Base-by-base conservation (phyloP, 2,888 invertebrate species). In the Alcis repandata region DNA sequence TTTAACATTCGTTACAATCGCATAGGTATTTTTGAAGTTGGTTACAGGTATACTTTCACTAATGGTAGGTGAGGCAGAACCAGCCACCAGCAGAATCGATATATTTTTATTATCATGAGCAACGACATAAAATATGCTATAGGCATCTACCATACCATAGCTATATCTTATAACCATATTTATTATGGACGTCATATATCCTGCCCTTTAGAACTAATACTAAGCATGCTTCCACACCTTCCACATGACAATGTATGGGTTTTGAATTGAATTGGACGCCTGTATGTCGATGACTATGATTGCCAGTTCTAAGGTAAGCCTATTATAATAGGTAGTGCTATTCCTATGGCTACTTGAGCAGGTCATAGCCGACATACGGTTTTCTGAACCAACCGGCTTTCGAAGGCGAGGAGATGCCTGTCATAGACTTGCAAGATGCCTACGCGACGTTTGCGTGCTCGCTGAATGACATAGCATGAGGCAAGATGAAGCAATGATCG, bases 371-470 rank as follows among this genome's bases (percentile, higher is more conserved):
- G n/a, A 45, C 7, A 15, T 22, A 22, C 22, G n/a, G 54, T 58
- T 22, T 22, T 40, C n/a, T 4, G n/a, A 41, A 7, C 10, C 0
- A 19, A 38, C n/a, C 22, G 13, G 20, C 9, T 7, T 20, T 10
- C 36, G 9, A 36, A 19, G 58, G 8, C 27, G 27, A 27, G 38
- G 1, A 9, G 45, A 71, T 65, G 69, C 69, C 71, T 60, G 67
- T 70, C 78, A 77, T 68, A 57, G 71, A 69, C 27, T 73, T 73
- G 72, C 67, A 70, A 70, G 58, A 64, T 62, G 70, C 59, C 46
- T 66, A 48, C 54, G n/a, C 17, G 41, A 41, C 41, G 6, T 46
- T 13, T 8, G 9, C 22, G 22, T 48, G 15, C 48, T 2, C 9
- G 13, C n/a, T 46, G 7, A 22, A 46, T 27, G 27, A 20, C 7